Evolutionary conservation across 92 coral and sea anemone species (phyloP).

Genomic region (Palythoa caribaeorum): DNA sequence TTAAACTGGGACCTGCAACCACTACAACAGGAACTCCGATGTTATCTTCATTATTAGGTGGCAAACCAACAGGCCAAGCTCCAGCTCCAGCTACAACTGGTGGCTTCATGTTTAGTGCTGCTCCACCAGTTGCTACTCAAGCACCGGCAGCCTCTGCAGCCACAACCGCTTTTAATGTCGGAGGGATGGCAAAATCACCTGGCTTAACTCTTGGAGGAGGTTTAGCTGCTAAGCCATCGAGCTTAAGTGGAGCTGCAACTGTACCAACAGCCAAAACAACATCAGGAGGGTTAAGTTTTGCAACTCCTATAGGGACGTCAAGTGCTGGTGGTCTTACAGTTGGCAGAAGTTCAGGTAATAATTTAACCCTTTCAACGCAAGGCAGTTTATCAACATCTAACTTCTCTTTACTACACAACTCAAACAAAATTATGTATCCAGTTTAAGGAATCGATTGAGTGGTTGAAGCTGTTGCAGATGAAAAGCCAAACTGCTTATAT

Average conservation of each 20-base stretch:
- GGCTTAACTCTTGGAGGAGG: constrained; percentile 55
- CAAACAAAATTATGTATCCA: too few species aligned
- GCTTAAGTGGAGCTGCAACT: constrained; percentile 8
- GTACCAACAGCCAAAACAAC: constrained; percentile 26
- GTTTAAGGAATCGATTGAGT: too few species aligned
- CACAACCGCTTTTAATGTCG: constrained; percentile 36
- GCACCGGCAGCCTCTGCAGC: constrained; percentile 21
- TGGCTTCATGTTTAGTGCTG: constrained; percentile 30
- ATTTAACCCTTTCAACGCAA: too few species aligned
- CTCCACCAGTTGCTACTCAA: constrained; percentile 33
- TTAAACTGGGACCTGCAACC: constrained; percentile 44
- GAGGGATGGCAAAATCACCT: constrained; percentile 46
- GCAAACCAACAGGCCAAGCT: constrained; percentile 9
- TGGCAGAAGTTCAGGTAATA: neutral
- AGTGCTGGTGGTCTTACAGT: constrained; percentile 14
- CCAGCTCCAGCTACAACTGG: neutral
- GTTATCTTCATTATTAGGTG: constrained; percentile 16
- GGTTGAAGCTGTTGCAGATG: too few species aligned
- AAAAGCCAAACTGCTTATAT: too few species aligned
- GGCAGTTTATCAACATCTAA: too few species aligned
- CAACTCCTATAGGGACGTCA: constrained; percentile 5
- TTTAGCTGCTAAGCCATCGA: constrained; percentile 27
- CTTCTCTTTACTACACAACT: neutral
- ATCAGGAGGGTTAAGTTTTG: constrained; percentile 23
- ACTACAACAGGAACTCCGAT: constrained; percentile 20